Evolutionary conservation across 2,888 invertebrate species (phyloP).

Genomic region (Conops quadrifasciatus): DNA sequence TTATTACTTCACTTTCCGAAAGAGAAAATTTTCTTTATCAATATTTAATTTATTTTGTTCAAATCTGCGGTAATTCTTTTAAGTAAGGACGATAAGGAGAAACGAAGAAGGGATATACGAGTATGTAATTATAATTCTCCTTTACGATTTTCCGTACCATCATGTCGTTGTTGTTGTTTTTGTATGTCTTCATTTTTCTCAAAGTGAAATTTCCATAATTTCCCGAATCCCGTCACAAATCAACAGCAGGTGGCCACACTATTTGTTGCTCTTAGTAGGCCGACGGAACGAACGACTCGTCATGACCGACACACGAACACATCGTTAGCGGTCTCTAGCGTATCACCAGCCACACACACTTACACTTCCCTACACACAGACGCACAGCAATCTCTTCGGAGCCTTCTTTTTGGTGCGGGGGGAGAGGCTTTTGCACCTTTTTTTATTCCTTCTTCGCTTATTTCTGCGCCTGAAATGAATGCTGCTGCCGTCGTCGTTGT

Average conservation of each 20-base stretch:
- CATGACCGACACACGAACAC: constrained; percentile 6
- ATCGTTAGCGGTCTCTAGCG: too few species aligned
- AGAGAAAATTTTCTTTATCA: too few species aligned
- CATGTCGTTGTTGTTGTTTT: background rate
- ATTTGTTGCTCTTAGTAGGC: background rate
- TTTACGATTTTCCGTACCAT: too few species aligned
- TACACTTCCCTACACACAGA: too few species aligned
- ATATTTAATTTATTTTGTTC: too few species aligned
- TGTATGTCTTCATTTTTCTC: background rate
- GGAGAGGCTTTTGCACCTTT: background rate
- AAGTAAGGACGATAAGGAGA: too few species aligned
- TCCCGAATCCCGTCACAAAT: background rate
- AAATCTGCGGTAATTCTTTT: too few species aligned
- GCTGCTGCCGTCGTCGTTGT: background rate
- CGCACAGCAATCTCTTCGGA: too few species aligned
- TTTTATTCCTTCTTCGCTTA: background rate
- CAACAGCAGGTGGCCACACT: background rate
- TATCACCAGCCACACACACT: too few species aligned
- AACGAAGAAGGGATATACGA: too few species aligned
- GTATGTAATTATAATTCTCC: too few species aligned
- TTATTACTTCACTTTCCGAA: too few species aligned
- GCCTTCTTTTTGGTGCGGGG: background rate
- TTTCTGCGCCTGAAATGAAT: constrained; percentile 1
- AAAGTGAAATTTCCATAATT: background rate
- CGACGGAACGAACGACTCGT: background rate